These are phyloP conservation scores for Philotrypesis tridentata DNA, from an alignment of 1,140 invertebrate species.

Conservation along the genomic window DNA sequence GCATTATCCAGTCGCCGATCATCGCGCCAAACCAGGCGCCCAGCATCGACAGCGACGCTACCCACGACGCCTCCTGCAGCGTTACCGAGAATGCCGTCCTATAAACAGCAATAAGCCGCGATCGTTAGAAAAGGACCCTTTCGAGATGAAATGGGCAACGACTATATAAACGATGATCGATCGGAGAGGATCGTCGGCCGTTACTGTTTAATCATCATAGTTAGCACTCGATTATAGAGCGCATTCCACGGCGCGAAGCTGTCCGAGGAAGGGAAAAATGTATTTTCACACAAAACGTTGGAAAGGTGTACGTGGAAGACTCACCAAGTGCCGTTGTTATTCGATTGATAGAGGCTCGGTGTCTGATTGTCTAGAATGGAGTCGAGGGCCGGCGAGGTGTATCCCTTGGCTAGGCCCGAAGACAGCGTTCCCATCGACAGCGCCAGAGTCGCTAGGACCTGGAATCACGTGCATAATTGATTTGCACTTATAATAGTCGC, in stretches of 20 bases:
- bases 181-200: too few species aligned
- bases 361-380: slow-evolving; percentile 81
- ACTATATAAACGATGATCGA: too few species aligned
- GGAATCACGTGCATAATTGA: slow-evolving; percentile 45
- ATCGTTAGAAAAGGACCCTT: not conserved
- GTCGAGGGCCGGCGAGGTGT: slow-evolving; percentile 88
- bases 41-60: slow-evolving; percentile 85
- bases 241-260: too few species aligned
- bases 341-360: slow-evolving; percentile 64
- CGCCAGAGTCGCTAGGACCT: slow-evolving; percentile 86
- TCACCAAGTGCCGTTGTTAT: slow-evolving; percentile 70
- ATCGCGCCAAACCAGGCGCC: slow-evolving; percentile 86
- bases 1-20: slow-evolving; percentile 83
- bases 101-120: not conserved
- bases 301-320: slow-evolving; percentile 51
- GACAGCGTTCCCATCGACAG: slow-evolving; percentile 87
- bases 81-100: slow-evolving; percentile 78
- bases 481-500: too few species aligned
- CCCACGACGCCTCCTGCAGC: slow-evolving; percentile 86
- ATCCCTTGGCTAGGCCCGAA: slow-evolving; percentile 87
- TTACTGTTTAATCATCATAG: too few species aligned
- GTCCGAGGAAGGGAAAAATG: too few species aligned
- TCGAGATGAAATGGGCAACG: too few species aligned
- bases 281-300: too few species aligned
- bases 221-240: too few species aligned